A percentile compares a stretch with the other conserved stretches of the same genome.
Conservation (phyloP, 1,140 invertebrate species). For the Charaxes varanes region DNA sequence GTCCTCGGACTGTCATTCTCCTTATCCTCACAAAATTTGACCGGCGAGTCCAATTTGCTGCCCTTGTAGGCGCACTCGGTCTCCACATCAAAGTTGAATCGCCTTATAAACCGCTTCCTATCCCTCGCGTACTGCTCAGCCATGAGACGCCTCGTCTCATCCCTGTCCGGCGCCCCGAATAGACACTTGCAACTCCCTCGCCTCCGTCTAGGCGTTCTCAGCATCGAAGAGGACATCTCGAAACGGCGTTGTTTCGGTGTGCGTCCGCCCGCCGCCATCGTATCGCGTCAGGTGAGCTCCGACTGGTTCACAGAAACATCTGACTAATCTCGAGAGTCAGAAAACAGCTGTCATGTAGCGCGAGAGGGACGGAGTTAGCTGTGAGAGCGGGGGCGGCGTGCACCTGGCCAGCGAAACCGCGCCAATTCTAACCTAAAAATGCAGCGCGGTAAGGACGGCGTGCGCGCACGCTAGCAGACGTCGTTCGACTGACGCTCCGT, state of each 20-base stretch:
- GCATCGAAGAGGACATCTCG: constrained; percentile 49
- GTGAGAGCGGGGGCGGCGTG: constrained; percentile 48
- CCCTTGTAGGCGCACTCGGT: constrained; percentile 54
- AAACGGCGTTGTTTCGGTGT: constrained; percentile 63
- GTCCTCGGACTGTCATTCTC: constrained; percentile 52
- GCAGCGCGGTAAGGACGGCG: constrained; percentile 40
- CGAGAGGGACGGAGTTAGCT: constrained; percentile 30
- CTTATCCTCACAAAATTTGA: constrained; percentile 59
- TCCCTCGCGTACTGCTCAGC: constrained; percentile 62
- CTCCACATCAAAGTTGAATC: constrained; percentile 65
- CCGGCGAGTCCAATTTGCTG: constrained; percentile 56
- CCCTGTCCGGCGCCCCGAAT: constrained; percentile 60
- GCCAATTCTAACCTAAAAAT: constrained; percentile 70
- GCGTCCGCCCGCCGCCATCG: constrained; percentile 59
- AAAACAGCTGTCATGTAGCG: constrained; percentile 69
- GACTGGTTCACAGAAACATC: constrained; percentile 68
- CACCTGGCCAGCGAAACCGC: constrained; percentile 62
- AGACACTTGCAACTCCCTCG: constrained; percentile 65
- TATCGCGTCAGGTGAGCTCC: constrained; percentile 56
- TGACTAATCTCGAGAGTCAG: constrained; percentile 70
- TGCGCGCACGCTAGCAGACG: constrained; percentile 47
- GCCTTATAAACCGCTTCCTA: constrained; percentile 57
- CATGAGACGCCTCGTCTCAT: constrained; percentile 56
- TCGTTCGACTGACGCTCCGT: constrained; percentile 54
- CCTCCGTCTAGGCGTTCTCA: constrained; percentile 50